These are phyloP conservation scores for Myotis myotis DNA, from an alignment of 2,797 vertebrate species.

Conservation along the genomic window DNA sequence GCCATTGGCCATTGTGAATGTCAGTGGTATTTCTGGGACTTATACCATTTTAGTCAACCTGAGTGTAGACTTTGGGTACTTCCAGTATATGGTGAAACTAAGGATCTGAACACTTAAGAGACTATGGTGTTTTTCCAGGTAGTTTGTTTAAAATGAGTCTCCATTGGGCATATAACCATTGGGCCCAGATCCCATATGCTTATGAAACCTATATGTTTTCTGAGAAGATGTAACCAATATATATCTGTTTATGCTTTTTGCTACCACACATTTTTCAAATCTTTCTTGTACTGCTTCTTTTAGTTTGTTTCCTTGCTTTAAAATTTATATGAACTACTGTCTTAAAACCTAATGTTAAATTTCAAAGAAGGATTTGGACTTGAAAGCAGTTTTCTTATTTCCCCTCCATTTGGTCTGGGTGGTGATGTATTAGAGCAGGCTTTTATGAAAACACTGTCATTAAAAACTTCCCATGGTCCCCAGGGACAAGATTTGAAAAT, in stretches of 20 bases:
- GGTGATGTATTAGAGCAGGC: conserved; percentile 43
- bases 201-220: neutral
- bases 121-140: neutral
- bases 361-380: conserved; percentile 51
- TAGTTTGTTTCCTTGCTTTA: conserved; percentile 40
- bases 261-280: neutral
- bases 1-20: neutral
- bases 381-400: conserved; percentile 47
- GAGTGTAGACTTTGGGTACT: neutral
- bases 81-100: neutral
- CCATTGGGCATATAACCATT: neutral
- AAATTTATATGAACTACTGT: conserved; percentile 32
- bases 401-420: conserved; percentile 10
- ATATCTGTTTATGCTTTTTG: neutral
- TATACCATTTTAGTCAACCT: neutral
- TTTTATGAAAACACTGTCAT: conserved; percentile 62
- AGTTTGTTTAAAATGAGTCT: neutral
- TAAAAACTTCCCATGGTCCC: conserved; percentile 40
- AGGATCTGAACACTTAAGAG: neutral
- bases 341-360: conserved; percentile 36
- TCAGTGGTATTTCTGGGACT: neutral
- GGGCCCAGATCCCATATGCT: neutral
- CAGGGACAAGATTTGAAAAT: conserved; percentile 24
- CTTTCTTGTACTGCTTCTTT: conserved; percentile 46
- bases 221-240: neutral